Conservation (phyloP, 2,888 invertebrate species). For the Agrochola lota region DNA sequence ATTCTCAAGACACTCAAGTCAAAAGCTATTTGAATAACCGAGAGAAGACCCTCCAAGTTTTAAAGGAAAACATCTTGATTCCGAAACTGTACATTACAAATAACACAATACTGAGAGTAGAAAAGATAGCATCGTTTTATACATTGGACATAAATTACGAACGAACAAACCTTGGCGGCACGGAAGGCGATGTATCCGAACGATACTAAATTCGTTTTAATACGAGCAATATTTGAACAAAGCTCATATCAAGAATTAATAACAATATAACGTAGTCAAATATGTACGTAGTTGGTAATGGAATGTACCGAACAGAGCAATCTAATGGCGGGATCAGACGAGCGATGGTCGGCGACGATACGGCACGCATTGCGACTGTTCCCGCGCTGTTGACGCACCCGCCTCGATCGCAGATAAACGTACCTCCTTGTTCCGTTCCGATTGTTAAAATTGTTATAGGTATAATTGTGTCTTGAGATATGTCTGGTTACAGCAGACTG, state of each 20-base stretch:
- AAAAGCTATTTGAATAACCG: slow-evolving; percentile 5
- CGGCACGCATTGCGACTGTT: slow-evolving; percentile 69
- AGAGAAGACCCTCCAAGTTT: slow-evolving; percentile 11
- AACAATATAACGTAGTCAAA: slow-evolving; percentile 61
- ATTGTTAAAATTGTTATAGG: slow-evolving; percentile 59
- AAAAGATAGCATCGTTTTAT: slow-evolving; percentile 57
- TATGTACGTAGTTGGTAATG: slow-evolving; percentile 65
- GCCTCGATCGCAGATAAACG: slow-evolving; percentile 59
- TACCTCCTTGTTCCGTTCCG: slow-evolving; percentile 52
- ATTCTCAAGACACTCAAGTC: slow-evolving; percentile 20
- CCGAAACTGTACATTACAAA: slow-evolving; percentile 49
- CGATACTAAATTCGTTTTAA: slow-evolving; percentile 61
- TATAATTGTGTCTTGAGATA: slow-evolving; percentile 52
- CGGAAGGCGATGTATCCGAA: slow-evolving; percentile 54
- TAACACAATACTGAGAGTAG: slow-evolving; percentile 53
- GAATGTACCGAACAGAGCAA: slow-evolving; percentile 64
- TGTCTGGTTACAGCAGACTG: slow-evolving; percentile 33
- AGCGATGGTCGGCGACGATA: slow-evolving; percentile 70
- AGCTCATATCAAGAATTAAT: slow-evolving; percentile 58
- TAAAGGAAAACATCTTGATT: slow-evolving; percentile 41
- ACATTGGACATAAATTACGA: slow-evolving; percentile 59
- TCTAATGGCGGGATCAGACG: slow-evolving; percentile 64
- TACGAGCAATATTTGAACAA: slow-evolving; percentile 59
- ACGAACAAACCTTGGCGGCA: slow-evolving; percentile 47
- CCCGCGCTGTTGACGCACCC: slow-evolving; percentile 58